These are phyloP conservation scores for Scleropages formosus DNA, from an alignment of 2,797 vertebrate genomes.

Conservation along the genomic window DNA sequence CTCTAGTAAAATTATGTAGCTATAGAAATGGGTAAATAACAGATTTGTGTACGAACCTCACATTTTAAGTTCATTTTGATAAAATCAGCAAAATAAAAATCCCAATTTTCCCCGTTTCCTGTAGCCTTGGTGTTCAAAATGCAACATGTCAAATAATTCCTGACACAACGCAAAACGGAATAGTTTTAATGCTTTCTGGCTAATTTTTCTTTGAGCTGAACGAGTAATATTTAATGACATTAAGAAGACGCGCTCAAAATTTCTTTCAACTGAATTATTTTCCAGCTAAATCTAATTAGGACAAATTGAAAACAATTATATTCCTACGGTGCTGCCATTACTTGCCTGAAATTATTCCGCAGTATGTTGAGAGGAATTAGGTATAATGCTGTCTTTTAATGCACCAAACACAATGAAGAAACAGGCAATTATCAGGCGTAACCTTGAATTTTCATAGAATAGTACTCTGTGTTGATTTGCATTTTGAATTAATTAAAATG, in stretches of 20 bases:
- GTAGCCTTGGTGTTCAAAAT: too few relatives aligned
- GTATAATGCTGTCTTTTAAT: slow-evolving; percentile 19
- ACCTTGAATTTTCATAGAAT: slow-evolving; percentile 18
- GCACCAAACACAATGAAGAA: slow-evolving; percentile 20
- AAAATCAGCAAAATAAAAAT: too few relatives aligned
- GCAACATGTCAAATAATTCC: background rate
- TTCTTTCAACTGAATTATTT: slow-evolving; percentile 19
- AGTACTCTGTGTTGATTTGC: slow-evolving; percentile 21
- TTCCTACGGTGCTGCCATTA: slow-evolving; percentile 9
- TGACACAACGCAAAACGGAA: slow-evolving; percentile 13
- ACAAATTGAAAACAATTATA: slow-evolving; percentile 22
- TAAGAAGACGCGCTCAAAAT: background rate
- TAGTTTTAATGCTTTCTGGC: background rate
- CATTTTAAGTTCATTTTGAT: too few relatives aligned
- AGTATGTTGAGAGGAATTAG: slow-evolving; percentile 13
- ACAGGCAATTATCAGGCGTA: slow-evolving; percentile 19
- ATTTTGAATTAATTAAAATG: slow-evolving; percentile 19
- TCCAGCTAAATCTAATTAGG: background rate
- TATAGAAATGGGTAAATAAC: too few relatives aligned
- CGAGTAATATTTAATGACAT: slow-evolving; percentile 12
- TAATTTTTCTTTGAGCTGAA: background rate
- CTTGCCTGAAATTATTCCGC: slow-evolving; percentile 18
- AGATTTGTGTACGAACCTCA: too few relatives aligned
- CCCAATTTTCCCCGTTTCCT: too few relatives aligned
- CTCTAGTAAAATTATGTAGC: too few relatives aligned